phyloP scores from a whole-genome alignment of 35 echinoderm and acorn worm genomes.

The Lytechinus pictus region DNA sequence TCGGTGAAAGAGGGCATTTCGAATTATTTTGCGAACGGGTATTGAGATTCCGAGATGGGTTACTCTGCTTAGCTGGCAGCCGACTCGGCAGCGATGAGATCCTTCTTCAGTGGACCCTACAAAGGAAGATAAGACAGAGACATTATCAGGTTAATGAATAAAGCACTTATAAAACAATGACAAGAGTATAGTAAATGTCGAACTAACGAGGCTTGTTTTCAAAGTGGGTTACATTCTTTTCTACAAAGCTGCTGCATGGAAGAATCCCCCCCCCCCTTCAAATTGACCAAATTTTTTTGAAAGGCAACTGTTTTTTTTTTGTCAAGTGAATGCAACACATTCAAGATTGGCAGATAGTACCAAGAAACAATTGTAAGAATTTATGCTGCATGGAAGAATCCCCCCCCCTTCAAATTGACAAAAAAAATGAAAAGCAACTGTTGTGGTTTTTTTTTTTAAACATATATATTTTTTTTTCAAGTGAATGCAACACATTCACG shows the following conservation, averaged over 20 bases:
- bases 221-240: too few species aligned
- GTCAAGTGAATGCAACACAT: background rate
- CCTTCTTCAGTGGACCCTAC: slow-evolving; percentile 99
- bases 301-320: background rate
- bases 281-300: background rate
- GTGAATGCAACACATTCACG: background rate
- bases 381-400: background rate
- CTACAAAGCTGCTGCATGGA: background rate
- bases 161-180: background rate
- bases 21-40: background rate
- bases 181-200: background rate
- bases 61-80: slow-evolving; percentile 32
- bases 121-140: slow-evolving; percentile 18
- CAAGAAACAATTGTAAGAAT: background rate
- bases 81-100: slow-evolving; percentile 56
- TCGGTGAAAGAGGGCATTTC: too few species aligned
- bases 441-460: too few species aligned
- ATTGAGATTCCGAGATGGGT: background rate
- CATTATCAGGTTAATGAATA: background rate
- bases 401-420: too few species aligned
- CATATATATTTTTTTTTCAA: too few species aligned
- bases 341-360: background rate
- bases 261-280: background rate
- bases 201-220: background rate
- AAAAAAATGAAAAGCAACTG: too few species aligned